Evolutionary conservation across 2,797 vertebrate species (phyloP).

Genomic region (Manis crassicaudata): DNA sequence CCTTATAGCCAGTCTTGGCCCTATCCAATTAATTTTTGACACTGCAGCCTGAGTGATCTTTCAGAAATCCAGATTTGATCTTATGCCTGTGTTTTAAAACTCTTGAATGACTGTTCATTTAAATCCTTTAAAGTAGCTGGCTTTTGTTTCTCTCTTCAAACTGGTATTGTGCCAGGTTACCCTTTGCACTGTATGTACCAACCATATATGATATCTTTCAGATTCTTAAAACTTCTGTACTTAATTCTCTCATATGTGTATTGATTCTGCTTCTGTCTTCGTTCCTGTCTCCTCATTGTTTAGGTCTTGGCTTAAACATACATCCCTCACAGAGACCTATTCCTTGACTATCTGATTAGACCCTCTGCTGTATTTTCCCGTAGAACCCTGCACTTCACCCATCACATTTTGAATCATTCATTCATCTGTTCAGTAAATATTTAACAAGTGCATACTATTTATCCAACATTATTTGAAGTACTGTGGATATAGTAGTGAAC

Average conservation of each 20-base stretch:
- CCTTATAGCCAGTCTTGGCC: neutral
- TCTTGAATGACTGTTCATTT: neutral
- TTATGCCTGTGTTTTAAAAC: neutral
- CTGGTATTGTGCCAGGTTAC: neutral
- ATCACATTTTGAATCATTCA: neutral
- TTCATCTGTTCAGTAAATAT: neutral
- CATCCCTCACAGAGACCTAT: neutral
- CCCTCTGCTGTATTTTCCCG: neutral
- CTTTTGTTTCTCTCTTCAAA: neutral
- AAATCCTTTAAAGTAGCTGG: neutral
- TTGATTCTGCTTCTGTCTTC: neutral
- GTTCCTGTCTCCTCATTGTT: neutral
- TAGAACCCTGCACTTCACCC: neutral
- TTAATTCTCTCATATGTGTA: neutral
- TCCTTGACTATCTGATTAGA: neutral
- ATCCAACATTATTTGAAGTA: neutral
- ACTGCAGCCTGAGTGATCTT: neutral
- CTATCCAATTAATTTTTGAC: neutral
- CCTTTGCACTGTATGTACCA: neutral
- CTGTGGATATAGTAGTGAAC: neutral
- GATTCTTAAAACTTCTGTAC: neutral
- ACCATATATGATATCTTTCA: neutral
- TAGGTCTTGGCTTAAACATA: neutral
- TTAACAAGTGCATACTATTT: neutral
- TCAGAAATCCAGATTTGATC: neutral